phyloP scores from a whole-genome alignment of 2,888 invertebrate genomes.

The Aphodius granarius region DNA sequence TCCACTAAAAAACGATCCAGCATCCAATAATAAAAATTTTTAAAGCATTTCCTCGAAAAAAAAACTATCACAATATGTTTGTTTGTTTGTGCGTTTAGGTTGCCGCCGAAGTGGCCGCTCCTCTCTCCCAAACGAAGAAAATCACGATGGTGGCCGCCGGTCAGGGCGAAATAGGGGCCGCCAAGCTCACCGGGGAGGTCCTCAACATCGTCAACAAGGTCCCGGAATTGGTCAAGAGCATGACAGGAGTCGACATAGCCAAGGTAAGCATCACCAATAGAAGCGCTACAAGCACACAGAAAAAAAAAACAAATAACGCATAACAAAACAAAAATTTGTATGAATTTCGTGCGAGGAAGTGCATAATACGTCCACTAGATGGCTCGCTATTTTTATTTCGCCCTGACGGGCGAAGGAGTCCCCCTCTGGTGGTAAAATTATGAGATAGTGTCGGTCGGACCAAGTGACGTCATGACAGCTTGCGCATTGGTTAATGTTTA shows the following conservation, averaged over 20 bases:
- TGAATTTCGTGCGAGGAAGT: too few relatives aligned
- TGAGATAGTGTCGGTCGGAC: too few relatives aligned
- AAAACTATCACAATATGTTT: too few relatives aligned
- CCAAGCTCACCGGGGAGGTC: constrained; percentile 93
- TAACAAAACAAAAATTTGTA: too few relatives aligned
- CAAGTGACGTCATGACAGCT: too few relatives aligned
- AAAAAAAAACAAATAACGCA: background rate
- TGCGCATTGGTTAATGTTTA: too few relatives aligned
- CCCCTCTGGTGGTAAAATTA: too few relatives aligned
- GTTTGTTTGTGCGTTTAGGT: constrained; percentile 63
- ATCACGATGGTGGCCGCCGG: constrained; percentile 97
- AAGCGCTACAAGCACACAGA: background rate
- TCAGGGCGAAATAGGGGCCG: constrained; percentile 87
- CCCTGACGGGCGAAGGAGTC: too few relatives aligned
- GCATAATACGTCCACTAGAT: too few relatives aligned
- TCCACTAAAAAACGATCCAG: too few relatives aligned
- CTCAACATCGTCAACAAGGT: constrained; percentile 90
- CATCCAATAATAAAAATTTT: background rate
- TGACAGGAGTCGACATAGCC: constrained; percentile 93
- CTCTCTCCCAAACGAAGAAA: constrained; percentile 91
- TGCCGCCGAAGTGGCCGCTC: constrained; percentile 95
- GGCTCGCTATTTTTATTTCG: too few relatives aligned
- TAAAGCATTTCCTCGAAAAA: too few relatives aligned
- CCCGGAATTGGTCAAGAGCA: constrained; percentile 85
- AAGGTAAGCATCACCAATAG: constrained; percentile 61